Base-by-base conservation (phyloP, 2,113 vertebrate species). In the Theristicus caerulescens region DNA sequence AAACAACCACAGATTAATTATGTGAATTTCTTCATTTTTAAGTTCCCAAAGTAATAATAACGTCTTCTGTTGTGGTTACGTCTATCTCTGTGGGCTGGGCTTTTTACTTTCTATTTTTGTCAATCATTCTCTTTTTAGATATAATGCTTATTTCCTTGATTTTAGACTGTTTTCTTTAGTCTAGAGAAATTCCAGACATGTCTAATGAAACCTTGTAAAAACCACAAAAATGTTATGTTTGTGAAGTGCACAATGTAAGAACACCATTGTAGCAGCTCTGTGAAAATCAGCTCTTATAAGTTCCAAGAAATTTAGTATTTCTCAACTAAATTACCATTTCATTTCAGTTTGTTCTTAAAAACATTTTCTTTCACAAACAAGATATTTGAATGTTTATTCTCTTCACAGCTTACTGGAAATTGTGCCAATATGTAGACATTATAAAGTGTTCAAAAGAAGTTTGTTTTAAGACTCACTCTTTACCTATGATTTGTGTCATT, bases 81-180 rank as follows among this genome's bases (percentile, higher is more conserved):
- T 54, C 7, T 55, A 2, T 59, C 9, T 51, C 27, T 71, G 20
- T 29, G 4, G 5, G 2, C n/a, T 65, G 6, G 0, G 2, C 13
- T 47, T 61, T 78, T 59, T 13, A 24, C 8, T 59, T 74, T 55
- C 13, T 40, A 9, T 15, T 70, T 82, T 82, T 66, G 4, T n/a
- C 11, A 59, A 7, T 40, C 4, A 10, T 44, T 34, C 0, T 26
- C 61, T 22, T 19, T 3, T 59, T 46, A 57, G 2, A 38, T 42
- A 57, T 10, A 70, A 36, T 42, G 16, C 1, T 2, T n/a, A 21
- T 67, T 87, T 87, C 9, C 11, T 80, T 81, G 4, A 54, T 40
- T 79, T 70, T 55, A n/a, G 13, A 59, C n/a, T n/a, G 5, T 49
- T 73, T 78, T 19, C 4, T 58, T 26, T n/a, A 62, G 20, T 24